Evolutionary conservation across 2,888 invertebrate species (phyloP).

Genomic region (Phyllotreta striolata): DNA sequence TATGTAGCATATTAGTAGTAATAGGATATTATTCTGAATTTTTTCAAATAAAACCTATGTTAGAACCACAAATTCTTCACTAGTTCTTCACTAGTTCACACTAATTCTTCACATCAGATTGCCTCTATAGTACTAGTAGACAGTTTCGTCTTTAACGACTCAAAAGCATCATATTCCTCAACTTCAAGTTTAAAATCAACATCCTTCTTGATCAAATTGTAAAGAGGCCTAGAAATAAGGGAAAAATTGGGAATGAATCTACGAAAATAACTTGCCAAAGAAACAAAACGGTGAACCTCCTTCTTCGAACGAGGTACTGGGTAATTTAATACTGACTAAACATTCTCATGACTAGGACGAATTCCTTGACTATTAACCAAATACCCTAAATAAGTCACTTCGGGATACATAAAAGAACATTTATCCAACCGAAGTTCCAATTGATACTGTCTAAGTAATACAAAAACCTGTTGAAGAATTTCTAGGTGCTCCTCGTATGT

Average conservation of each 20-base stretch:
- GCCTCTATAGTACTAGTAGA: too few relatives aligned
- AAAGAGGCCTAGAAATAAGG: conserved; percentile 41
- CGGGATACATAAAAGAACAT: conserved; percentile 43
- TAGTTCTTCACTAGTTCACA: too few relatives aligned
- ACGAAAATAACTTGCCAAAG: conserved; percentile 35
- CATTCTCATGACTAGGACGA: too few relatives aligned
- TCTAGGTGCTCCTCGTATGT: conserved; percentile 38
- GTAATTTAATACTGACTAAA: conserved; percentile 38
- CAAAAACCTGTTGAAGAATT: conserved; percentile 39
- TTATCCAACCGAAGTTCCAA: conserved; percentile 45
- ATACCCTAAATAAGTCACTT: conserved; percentile 48
- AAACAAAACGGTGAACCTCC: conserved; percentile 44
- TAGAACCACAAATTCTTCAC: too few relatives aligned
- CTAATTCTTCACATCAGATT: too few relatives aligned
- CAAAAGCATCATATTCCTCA: conserved; percentile 35
- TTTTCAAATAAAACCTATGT: too few relatives aligned
- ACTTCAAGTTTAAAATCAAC: conserved; percentile 41
- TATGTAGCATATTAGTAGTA: too few relatives aligned
- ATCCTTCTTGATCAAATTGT: conserved; percentile 44
- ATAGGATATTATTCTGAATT: too few relatives aligned
- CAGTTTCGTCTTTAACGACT: too few relatives aligned
- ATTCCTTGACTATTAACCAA: conserved; percentile 44
- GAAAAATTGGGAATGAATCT: conserved; percentile 44
- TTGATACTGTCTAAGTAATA: conserved; percentile 28
- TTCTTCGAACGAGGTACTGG: conserved; percentile 37